phyloP scores from a whole-genome alignment of 2,797 vertebrate species.

The Pseudomugil tenellus region DNA sequence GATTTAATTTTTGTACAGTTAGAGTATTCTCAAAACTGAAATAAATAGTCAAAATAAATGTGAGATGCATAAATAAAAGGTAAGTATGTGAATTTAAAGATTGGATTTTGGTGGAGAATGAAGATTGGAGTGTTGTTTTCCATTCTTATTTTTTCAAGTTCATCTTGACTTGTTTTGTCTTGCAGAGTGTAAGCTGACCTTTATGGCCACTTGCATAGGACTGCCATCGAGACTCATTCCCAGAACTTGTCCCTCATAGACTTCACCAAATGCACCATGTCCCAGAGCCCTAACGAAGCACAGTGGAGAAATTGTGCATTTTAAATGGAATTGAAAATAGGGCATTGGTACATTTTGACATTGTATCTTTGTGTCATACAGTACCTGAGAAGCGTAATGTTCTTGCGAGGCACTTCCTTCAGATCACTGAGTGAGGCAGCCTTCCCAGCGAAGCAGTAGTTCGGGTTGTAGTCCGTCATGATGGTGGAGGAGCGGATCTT shows the following conservation, averaged over 20 bases:
- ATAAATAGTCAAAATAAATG: not conserved
- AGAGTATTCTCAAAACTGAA: not conserved
- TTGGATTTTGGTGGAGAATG: not conserved
- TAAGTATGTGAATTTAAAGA: slow-evolving; percentile 2
- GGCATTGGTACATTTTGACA: not conserved
- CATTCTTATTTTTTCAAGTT: slow-evolving; percentile 19
- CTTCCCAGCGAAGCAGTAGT: slow-evolving; percentile 92
- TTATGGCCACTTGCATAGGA: slow-evolving; percentile 91
- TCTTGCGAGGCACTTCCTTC: slow-evolving; percentile 91
- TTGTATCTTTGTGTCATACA: not conserved
- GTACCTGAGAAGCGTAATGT: slow-evolving; percentile 91
- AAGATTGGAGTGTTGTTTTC: slow-evolving; percentile 1
- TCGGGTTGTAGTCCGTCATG: slow-evolving; percentile 94
- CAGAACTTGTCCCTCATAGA: slow-evolving; percentile 91
- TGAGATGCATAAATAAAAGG: not conserved
- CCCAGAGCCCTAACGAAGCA: slow-evolving; percentile 85
- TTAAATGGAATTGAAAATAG: not conserved
- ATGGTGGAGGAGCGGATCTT: slow-evolving; percentile 92
- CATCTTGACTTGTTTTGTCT: slow-evolving; percentile 1
- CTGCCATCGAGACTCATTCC: slow-evolving; percentile 87
- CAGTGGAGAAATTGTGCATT: not conserved
- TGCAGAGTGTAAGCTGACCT: slow-evolving; percentile 82
- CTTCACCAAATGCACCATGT: slow-evolving; percentile 92
- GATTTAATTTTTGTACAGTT: slow-evolving; percentile 1
- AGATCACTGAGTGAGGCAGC: slow-evolving; percentile 85